These are phyloP conservation scores for Onthophagus sagittarius DNA, from an alignment of 2,888 invertebrate genomes.

Conservation along the genomic window DNA sequence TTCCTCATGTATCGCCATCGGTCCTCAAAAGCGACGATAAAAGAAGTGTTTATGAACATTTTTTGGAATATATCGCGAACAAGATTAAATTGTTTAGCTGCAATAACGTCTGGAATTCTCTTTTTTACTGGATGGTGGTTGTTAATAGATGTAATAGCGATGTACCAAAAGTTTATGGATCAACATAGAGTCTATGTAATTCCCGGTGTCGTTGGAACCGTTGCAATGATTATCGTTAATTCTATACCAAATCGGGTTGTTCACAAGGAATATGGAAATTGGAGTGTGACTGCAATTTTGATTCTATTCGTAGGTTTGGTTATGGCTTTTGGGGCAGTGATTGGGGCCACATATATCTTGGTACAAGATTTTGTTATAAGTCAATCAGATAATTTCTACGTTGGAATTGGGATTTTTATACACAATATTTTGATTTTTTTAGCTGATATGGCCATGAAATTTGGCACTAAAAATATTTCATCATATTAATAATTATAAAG, in stretches of 20 bases:
- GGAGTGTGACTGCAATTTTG: conserved; percentile 26
- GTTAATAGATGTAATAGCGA: conserved; percentile 34
- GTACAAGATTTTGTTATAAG: conserved; percentile 36
- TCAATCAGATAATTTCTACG: conserved; percentile 31
- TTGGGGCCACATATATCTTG: conserved; percentile 35
- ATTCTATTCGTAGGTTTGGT: conserved; percentile 34
- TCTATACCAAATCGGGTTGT: conserved; percentile 30
- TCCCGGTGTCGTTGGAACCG: conserved; percentile 34
- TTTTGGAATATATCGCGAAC: conserved; percentile 15
- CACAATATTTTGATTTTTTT: conserved; percentile 36
- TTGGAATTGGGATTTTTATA: conserved; percentile 36
- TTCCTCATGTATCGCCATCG: neutral
- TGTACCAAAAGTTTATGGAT: conserved; percentile 23
- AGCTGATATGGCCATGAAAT: conserved; percentile 33
- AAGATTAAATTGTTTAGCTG: conserved; percentile 29
- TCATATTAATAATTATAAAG: neutral
- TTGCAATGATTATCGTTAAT: conserved; percentile 33
- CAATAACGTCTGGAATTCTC: conserved; percentile 30
- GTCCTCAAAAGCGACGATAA: neutral
- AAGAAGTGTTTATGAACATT: conserved; percentile 7
- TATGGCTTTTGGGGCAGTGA: conserved; percentile 36
- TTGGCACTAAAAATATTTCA: conserved; percentile 23
- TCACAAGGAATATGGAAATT: conserved; percentile 26
- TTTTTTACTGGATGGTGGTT: conserved; percentile 40
- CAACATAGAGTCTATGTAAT: conserved; percentile 30